These are phyloP conservation scores for Polyergus mexicanus DNA, from an alignment of 1,140 invertebrate genomes.

Conservation along the genomic window DNA sequence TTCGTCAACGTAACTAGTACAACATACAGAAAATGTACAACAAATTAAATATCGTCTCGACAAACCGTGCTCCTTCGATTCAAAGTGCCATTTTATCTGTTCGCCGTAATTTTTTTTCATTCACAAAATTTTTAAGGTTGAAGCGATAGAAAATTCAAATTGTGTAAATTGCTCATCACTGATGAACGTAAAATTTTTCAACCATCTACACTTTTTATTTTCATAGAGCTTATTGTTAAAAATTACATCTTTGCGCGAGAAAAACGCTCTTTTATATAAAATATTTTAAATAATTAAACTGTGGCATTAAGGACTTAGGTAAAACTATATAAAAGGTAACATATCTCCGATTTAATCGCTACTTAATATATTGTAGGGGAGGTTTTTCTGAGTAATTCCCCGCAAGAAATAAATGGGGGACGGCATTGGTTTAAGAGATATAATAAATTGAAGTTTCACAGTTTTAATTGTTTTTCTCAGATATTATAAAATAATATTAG, in stretches of 20 bases:
- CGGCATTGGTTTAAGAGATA: no score
- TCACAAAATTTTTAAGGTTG: constrained; percentile 32
- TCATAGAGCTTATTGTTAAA: constrained; percentile 33
- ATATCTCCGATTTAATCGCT: no score
- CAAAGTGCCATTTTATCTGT: constrained; percentile 81
- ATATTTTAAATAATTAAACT: constrained; percentile 42
- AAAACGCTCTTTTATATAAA: constrained; percentile 25
- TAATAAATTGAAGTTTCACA: no score
- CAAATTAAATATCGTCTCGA: constrained; percentile 54
- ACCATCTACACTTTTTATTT: constrained; percentile 14
- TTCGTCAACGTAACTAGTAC: constrained; percentile 1
- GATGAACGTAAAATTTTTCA: background rate
- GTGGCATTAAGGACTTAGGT: background rate
- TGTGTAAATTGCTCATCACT: background rate
- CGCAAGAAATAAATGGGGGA: no score
- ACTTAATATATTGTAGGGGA: no score
- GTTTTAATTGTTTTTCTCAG: no score
- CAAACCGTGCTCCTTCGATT: constrained; percentile 83
- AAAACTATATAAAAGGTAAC: no score
- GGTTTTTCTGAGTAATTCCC: no score
- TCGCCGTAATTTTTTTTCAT: constrained; percentile 49
- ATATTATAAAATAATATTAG: no score
- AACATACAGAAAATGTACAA: constrained; percentile 24
- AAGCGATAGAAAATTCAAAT: constrained; percentile 6
- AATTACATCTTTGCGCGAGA: constrained; percentile 5